phyloP scores from a whole-genome alignment of 2,888 invertebrate species.

The Agriopis aurantiaria region DNA sequence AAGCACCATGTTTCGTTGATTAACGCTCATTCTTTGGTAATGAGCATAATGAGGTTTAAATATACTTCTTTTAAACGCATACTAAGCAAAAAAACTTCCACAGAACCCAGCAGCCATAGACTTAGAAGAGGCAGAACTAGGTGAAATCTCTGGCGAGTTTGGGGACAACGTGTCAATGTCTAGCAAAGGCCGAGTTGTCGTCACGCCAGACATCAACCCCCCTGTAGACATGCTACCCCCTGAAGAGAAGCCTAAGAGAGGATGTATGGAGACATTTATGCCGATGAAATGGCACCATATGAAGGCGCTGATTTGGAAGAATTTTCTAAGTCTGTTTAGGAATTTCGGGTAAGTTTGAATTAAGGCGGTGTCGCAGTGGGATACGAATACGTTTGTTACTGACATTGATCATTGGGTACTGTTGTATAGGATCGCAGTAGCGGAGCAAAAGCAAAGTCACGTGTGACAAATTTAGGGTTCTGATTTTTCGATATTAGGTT shows the following conservation, averaged over 20 bases:
- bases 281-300: slow-evolving; percentile 90
- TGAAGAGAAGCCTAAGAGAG: slow-evolving; percentile 87
- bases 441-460: too few species aligned
- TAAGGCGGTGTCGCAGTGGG: background rate
- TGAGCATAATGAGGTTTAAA: too few species aligned
- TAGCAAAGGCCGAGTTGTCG: slow-evolving; percentile 89
- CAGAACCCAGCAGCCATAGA: slow-evolving; percentile 88
- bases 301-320: slow-evolving; percentile 95
- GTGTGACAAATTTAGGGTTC: too few species aligned
- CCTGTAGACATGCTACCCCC: slow-evolving; percentile 89
- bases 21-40: too few species aligned
- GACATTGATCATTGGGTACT: too few species aligned
- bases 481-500: too few species aligned
- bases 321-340: slow-evolving; percentile 94
- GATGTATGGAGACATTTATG: slow-evolving; percentile 86
- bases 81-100: background rate
- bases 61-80: background rate
- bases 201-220: slow-evolving; percentile 80
- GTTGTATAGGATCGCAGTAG: too few species aligned
- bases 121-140: slow-evolving; percentile 89
- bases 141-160: slow-evolving; percentile 94
- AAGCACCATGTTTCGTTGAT: too few species aligned
- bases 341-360: slow-evolving; percentile 89
- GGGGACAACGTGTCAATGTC: slow-evolving; percentile 94
- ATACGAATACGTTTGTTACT: too few species aligned